These are phyloP conservation scores for Battus philenor DNA, from an alignment of 1,140 invertebrate species.

Conservation along the genomic window DNA sequence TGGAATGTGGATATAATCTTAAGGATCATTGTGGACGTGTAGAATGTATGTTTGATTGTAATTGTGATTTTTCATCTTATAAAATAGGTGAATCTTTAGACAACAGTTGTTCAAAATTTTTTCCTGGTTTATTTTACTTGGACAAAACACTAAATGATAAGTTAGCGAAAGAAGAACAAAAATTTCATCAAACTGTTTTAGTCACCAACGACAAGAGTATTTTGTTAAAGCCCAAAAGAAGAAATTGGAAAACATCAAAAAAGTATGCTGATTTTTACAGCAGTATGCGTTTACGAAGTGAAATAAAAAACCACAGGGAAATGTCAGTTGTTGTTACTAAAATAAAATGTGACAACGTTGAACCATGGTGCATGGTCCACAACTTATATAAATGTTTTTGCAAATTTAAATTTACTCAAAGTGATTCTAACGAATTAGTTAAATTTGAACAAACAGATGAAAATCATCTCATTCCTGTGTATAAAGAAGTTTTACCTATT, in stretches of 20 bases:
- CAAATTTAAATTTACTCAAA: constrained; percentile 52
- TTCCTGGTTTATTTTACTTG: constrained; percentile 44
- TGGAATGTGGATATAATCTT: constrained; percentile 38
- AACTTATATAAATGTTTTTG: constrained; percentile 70
- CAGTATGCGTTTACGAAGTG: constrained; percentile 38
- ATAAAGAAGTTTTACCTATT: constrained; percentile 8
- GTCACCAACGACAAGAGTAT: constrained; percentile 55
- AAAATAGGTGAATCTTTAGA: constrained; percentile 28
- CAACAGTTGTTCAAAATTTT: constrained; percentile 28
- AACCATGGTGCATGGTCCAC: constrained; percentile 65
- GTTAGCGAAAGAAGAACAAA: constrained; percentile 62
- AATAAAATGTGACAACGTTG: constrained; percentile 47
- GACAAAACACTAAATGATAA: constrained; percentile 39
- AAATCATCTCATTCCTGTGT: constrained; percentile 1
- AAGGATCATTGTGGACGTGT: constrained; percentile 53
- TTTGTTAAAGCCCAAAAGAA: constrained; percentile 45
- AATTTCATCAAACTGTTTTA: constrained; percentile 65
- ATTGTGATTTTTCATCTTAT: constrained; percentile 51
- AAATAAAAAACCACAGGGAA: constrained; percentile 22
- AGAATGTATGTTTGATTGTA: constrained; percentile 63
- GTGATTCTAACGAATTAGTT: constrained; percentile 2
- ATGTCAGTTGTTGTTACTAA: constrained; percentile 33
- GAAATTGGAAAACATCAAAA: constrained; percentile 54
- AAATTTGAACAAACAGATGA: constrained; percentile 4
- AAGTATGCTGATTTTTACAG: constrained; percentile 57